Conservation (phyloP, 2,113 vertebrate genomes). For the Rhinoptilus africanus region DNA sequence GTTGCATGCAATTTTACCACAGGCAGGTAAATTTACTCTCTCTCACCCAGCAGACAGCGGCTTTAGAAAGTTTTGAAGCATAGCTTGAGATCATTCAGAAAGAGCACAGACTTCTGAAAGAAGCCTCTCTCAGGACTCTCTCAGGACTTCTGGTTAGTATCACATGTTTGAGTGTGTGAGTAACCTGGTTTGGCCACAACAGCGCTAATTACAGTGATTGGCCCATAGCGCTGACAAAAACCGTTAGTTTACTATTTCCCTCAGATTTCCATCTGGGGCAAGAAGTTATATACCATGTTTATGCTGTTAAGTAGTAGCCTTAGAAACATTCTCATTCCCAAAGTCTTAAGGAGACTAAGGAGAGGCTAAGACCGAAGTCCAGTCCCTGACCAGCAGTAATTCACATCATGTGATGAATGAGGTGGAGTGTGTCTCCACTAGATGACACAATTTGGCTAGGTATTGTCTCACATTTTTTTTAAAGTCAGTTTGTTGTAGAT, state of each 20-base stretch:
- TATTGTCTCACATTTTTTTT: not conserved
- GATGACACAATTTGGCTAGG: not conserved
- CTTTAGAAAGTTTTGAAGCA: not conserved
- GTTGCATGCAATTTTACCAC: not conserved
- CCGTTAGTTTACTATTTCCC: not conserved
- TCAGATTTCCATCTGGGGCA: not conserved
- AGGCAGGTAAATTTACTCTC: not conserved
- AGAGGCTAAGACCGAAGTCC: not conserved
- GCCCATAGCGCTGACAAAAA: not conserved
- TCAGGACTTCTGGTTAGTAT: not conserved
- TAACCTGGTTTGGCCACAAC: not conserved
- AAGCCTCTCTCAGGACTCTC: not conserved
- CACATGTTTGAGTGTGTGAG: too few relatives aligned
- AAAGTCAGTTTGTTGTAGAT: not conserved
- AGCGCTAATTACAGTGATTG: not conserved
- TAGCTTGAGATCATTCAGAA: not conserved
- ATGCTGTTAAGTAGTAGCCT: not conserved
- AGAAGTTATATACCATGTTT: not conserved
- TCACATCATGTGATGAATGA: not conserved
- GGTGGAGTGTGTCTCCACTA: not conserved
- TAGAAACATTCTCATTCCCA: not conserved
- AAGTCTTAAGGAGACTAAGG: not conserved
- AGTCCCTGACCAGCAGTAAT: not conserved
- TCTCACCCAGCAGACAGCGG: not conserved
- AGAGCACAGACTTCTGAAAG: not conserved